Conservation (phyloP, 1,140 invertebrate species). For the Drosophila eugracilis region DNA sequence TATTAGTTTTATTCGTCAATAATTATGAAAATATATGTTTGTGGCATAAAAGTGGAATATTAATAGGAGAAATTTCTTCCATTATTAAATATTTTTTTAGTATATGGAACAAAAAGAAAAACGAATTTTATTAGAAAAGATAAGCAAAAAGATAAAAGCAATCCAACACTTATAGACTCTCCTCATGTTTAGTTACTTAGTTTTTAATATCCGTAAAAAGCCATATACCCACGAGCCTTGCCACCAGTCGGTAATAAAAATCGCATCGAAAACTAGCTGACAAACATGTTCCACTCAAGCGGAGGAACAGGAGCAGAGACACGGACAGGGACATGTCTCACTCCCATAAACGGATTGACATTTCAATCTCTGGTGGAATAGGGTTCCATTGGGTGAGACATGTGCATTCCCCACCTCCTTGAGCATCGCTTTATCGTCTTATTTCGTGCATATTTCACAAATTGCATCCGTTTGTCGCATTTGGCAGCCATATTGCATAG, state of each 20-base stretch:
- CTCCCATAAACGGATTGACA: constrained; percentile 52
- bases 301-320: constrained; percentile 23
- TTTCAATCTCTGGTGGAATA: constrained; percentile 50
- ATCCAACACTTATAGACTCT: no score
- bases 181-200: no score
- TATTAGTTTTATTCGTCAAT: no score
- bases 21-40: no score
- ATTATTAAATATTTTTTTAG: no score
- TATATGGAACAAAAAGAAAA: no score
- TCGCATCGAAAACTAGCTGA: constrained; percentile 43
- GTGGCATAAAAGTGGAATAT: not conserved
- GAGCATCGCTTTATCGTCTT: constrained; percentile 36
- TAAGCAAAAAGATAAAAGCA: no score
- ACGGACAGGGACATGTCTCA: constrained; percentile 19
- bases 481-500: constrained; percentile 59
- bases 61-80: no score
- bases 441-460: constrained; percentile 61
- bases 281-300: constrained; percentile 40
- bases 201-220: no score
- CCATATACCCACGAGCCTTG: not conserved
- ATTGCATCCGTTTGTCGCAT: constrained; percentile 63
- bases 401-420: constrained; percentile 4
- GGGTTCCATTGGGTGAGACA: constrained; percentile 15
- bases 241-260: constrained; percentile 12
- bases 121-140: no score